These are phyloP conservation scores for Stictocephala bisonia DNA, from an alignment of 2,888 invertebrate genomes.

Conservation along the genomic window DNA sequence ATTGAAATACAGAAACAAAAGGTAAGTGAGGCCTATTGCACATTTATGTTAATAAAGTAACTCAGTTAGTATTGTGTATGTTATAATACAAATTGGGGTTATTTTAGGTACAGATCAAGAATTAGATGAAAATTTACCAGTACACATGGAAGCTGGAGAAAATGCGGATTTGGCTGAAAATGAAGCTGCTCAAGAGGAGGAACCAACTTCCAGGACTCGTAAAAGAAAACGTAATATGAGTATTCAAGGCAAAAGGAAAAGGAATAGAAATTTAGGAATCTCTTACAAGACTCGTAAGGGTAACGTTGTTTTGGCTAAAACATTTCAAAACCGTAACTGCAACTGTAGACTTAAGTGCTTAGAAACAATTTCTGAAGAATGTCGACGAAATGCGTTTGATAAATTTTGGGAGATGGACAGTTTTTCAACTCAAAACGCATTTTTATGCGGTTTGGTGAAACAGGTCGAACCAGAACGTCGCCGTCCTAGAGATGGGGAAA, in stretches of 20 bases:
- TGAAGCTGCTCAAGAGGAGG: no score
- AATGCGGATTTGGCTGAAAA: no score
- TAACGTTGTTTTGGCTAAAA: not conserved
- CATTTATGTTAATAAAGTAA: no score
- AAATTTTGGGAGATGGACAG: conserved; percentile 22
- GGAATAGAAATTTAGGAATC: not conserved
- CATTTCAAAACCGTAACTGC: not conserved
- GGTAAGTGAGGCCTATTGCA: no score
- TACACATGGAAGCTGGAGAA: no score
- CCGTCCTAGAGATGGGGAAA: conserved; percentile 1
- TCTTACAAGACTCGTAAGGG: not conserved
- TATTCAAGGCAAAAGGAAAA: no score
- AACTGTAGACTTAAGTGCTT: not conserved
- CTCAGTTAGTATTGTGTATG: no score
- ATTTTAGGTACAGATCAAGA: no score
- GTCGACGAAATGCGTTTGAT: not conserved
- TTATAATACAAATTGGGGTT: no score
- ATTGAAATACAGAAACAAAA: no score
- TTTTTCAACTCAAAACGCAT: conserved; percentile 20
- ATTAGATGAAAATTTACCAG: no score
- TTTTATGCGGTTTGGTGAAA: conserved; percentile 16
- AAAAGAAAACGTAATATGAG: conserved; percentile 3
- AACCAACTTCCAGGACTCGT: no score
- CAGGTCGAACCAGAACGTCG: not conserved
- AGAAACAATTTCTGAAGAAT: conserved; percentile 17